These are phyloP conservation scores for Platysteira castanea DNA, from an alignment of 2,113 vertebrate genomes.

Conservation along the genomic window DNA sequence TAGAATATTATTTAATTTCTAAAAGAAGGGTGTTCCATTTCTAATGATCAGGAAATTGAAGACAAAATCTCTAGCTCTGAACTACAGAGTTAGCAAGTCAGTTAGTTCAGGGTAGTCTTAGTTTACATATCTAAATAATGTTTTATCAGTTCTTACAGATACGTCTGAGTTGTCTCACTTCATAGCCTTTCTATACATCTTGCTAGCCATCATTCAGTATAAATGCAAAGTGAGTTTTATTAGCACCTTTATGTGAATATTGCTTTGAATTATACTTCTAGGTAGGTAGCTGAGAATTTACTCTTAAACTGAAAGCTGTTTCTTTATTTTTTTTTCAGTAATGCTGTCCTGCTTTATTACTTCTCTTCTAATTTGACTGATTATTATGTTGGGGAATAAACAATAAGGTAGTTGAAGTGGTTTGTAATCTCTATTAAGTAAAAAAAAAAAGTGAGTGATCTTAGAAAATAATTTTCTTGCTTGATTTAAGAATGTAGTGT, in stretches of 20 bases:
- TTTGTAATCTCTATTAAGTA: not conserved
- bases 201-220: not conserved
- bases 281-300: not conserved
- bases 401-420: not conserved
- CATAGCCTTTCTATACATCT: not conserved
- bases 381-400: not conserved
- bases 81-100: not conserved
- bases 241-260: not conserved
- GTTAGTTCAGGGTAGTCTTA: not conserved
- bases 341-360: not conserved
- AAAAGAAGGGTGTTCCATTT: not conserved
- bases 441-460: not conserved
- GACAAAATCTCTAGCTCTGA: not conserved
- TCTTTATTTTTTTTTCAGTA: not conserved
- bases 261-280: not conserved
- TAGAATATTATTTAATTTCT: not conserved
- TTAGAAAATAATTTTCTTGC: not conserved
- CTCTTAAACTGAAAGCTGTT: not conserved
- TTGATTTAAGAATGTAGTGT: not conserved
- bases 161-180: not conserved
- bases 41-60: not conserved
- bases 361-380: not conserved
- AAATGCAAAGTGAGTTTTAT: not conserved
- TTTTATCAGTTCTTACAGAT: not conserved
- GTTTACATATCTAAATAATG: not conserved